These are phyloP conservation scores for Loris lydekkerianus DNA, from an alignment of 2,797 vertebrate species.

Conservation along the genomic window DNA sequence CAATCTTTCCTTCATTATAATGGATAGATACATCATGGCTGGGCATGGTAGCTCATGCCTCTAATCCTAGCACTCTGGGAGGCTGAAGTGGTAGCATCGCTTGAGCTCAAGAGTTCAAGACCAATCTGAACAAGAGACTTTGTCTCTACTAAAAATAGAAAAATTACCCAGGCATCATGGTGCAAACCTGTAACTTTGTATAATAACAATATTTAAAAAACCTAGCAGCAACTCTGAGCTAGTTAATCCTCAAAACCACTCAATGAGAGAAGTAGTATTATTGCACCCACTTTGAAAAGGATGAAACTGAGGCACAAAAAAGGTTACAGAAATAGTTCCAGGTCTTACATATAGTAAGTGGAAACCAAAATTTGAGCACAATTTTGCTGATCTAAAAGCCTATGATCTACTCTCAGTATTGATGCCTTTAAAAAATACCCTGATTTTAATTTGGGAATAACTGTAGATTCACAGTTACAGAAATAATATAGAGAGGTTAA, in stretches of 20 bases:
- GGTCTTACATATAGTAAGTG: neutral
- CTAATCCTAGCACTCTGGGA: too few species aligned
- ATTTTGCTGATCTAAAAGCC: neutral
- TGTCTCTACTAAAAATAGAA: too few species aligned
- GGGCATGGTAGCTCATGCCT: too few species aligned
- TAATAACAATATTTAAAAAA: neutral
- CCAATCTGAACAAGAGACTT: too few species aligned
- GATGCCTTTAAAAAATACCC: neutral
- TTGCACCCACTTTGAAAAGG: neutral
- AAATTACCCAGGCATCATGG: too few species aligned
- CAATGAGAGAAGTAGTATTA: neutral
- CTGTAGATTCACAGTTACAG: neutral
- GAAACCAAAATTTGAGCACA: neutral
- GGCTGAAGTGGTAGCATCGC: too few species aligned
- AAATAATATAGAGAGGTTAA: neutral
- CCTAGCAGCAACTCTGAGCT: neutral
- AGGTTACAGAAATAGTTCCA: neutral
- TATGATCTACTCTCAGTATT: neutral
- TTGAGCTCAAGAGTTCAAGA: too few species aligned
- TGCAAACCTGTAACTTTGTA: neutral
- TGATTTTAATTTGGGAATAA: neutral
- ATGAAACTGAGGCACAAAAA: neutral
- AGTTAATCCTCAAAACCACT: conserved; percentile 15
- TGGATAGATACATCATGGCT: too few species aligned
- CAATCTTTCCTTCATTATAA: neutral